Base-by-base conservation (phyloP, 2,113 vertebrate genomes). In the Corythornis cristatus region DNA sequence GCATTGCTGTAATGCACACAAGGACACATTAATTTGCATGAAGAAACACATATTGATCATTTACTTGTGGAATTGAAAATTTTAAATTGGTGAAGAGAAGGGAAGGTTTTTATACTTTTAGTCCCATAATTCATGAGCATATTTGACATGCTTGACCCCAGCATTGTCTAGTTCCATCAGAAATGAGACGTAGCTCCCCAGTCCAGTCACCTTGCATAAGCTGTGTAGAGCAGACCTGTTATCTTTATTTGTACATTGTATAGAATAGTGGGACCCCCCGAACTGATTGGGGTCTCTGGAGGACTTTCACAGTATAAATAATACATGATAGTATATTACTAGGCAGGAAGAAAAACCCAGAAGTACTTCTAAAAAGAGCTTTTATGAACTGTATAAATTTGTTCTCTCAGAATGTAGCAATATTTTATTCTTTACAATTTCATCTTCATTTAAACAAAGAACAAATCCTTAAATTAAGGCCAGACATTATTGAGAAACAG, bases 371-470 rank as follows among this genome's bases (percentile, higher is more conserved):
- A 35, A 75, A 61, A 81, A 70, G 31, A 51, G 20, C 40, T 90
- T 28, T 60, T 75, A 8, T 45, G 61, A 93, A 53, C 57, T 58
- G 18, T 28, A 18, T 57, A 6, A 31, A 61, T 86, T 75, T 81
- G 11, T 79, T 46, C 16, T 58, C 26, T 70, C 46, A 45, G 35
- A 86, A 23, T 43, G 71, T 31, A 81, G 54, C 25, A 74, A 76
- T 33, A 35, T 80, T 92, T 95, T 82, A 53, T 78, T 89, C 20
- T 78, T 72, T 51, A 21, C 5, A 5, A 28, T 42, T 85, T 37
- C 19, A 46, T 79, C 28, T 42, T 86, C n/a, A 26, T 89, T 85
- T 77, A 68, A 94, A 62, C 40, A 91, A 92, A 89, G 25, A 90
- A 10, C 7, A 85, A 83, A 37, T 64, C 35, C 19, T 72, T 80